These are phyloP conservation scores for Zaprionus nigranus DNA, from an alignment of 1,140 invertebrate species.

Conservation along the genomic window DNA sequence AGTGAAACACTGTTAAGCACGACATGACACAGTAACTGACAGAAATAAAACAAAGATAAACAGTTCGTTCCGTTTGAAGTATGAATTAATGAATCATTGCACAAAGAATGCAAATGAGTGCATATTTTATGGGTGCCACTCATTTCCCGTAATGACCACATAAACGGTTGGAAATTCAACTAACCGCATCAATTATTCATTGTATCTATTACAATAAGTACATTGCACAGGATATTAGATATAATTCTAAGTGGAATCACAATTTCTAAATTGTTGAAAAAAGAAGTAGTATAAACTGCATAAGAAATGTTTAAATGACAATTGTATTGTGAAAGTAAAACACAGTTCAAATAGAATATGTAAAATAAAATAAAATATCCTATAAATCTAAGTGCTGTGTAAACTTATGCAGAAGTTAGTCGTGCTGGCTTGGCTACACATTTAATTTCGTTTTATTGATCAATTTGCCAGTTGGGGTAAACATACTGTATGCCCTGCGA, in stretches of 20 bases:
- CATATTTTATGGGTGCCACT: constrained; percentile 30
- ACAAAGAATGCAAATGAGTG: constrained; percentile 41
- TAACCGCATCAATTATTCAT: constrained; percentile 37
- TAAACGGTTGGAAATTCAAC: constrained; percentile 23
- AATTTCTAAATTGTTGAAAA: neutral
- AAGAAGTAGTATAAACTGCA: too few species aligned
- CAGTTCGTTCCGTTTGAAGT: constrained; percentile 24
- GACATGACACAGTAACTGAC: neutral
- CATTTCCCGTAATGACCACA: constrained; percentile 3
- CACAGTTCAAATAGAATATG: neutral
- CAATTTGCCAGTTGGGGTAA: constrained; percentile 1
- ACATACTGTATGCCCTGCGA: neutral
- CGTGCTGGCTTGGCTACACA: neutral
- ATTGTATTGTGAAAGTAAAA: neutral
- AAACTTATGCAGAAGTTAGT: neutral
- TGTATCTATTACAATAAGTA: constrained; percentile 18
- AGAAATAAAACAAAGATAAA: neutral
- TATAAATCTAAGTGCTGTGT: neutral
- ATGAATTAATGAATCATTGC: constrained; percentile 43
- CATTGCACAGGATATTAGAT: neutral
- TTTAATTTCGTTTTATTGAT: constrained; percentile 10
- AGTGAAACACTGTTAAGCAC: neutral
- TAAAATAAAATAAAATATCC: neutral
- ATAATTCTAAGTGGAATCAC: neutral
- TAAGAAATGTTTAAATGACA: too few species aligned